Conservation (phyloP, 1,140 invertebrate species). For the Drosophila yakuba region DNA sequence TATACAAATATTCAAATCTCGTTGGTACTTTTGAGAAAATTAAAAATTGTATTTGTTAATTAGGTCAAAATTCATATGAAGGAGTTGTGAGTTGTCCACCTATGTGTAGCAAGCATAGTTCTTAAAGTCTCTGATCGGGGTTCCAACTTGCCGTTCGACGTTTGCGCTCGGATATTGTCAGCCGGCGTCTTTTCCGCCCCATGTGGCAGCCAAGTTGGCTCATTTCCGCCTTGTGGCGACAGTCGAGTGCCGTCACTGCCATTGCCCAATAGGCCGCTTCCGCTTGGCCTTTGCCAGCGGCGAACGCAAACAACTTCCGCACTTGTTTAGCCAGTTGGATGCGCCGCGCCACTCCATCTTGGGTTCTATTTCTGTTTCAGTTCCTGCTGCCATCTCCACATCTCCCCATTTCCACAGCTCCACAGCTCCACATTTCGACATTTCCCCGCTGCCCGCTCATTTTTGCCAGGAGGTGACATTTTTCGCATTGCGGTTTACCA, state of each 20-base stretch:
- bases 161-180: constrained; percentile 34
- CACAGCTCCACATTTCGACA: neutral
- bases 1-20: too few relatives aligned
- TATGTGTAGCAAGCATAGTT: neutral
- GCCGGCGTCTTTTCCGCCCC: constrained; percentile 56
- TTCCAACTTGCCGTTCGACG: neutral
- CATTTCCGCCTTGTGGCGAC: constrained; percentile 76
- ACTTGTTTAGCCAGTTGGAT: constrained; percentile 67
- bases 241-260: constrained; percentile 55
- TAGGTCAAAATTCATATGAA: neutral
- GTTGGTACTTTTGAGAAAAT: too few relatives aligned
- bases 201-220: constrained; percentile 77
- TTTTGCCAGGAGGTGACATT: constrained; percentile 83
- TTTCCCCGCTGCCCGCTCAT: constrained; percentile 55
- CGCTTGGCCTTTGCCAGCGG: constrained; percentile 71
- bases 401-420: neutral
- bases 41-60: too few relatives aligned
- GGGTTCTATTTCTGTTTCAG: constrained; percentile 6
- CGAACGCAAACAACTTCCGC: constrained; percentile 76
- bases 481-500: constrained; percentile 84
- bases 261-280: constrained; percentile 65
- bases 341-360: constrained; percentile 17
- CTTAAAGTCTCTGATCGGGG: constrained; percentile 18
- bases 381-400: neutral
- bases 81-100: neutral